A percentile compares a stretch with the other conserved stretches of the same genome.
Evolutionary conservation across 2,888 invertebrate genomes (phyloP).

Genomic region (Stegophylla sp.): DNA sequence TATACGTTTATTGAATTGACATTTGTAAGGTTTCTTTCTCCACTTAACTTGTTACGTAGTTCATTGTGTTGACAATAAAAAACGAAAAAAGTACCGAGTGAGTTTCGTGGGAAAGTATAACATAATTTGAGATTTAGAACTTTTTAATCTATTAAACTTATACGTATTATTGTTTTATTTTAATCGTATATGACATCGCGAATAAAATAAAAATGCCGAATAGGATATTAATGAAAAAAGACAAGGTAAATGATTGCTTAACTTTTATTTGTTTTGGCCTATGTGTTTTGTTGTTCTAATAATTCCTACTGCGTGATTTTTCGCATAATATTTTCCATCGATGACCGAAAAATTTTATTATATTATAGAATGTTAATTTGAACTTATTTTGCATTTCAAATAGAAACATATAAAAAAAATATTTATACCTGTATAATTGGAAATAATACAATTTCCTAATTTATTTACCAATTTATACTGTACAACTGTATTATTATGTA

Average conservation of each 20-base stretch:
- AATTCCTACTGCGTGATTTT: constrained; percentile 19
- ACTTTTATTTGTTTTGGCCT: constrained; percentile 36
- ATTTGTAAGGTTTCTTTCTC: constrained; percentile 29
- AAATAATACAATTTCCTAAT: too few relatives aligned
- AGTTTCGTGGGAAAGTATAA: constrained; percentile 47
- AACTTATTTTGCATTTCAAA: neutral
- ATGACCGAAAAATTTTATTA: neutral
- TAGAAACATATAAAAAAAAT: too few relatives aligned
- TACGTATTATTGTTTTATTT: neutral
- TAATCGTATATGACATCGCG: constrained; percentile 6
- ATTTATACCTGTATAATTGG: too few relatives aligned
- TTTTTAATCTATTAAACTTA: neutral
- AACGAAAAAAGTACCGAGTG: constrained; percentile 53
- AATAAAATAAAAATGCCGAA: constrained; percentile 43
- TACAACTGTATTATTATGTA: too few relatives aligned
- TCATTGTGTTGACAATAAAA: constrained; percentile 55
- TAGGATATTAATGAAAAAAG: constrained; percentile 56
- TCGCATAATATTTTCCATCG: neutral
- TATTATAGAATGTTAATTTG: neutral
- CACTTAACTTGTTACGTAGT: constrained; percentile 41
- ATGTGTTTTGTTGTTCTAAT: constrained; percentile 13
- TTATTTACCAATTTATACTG: too few relatives aligned
- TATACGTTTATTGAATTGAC: constrained; percentile 16
- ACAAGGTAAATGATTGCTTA: constrained; percentile 53
- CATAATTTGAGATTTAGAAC: neutral